Evolutionary conservation across 2,888 invertebrate genomes (phyloP).

Genomic region (Agonopterix alstromeriana): DNA sequence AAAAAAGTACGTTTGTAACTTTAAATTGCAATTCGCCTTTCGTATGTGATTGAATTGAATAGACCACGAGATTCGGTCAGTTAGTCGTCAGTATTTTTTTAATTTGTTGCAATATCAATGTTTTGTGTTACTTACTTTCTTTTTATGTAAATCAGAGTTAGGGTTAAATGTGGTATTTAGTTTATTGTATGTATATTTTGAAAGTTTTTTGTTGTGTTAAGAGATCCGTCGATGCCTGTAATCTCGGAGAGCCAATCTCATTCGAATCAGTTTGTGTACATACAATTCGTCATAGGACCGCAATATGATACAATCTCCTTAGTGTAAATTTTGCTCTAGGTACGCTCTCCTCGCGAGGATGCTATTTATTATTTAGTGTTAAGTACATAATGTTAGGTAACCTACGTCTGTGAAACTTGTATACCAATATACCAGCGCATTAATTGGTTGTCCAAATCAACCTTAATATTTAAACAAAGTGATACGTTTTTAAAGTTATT

Average conservation of each 20-base stretch:
- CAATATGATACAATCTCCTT: slow-evolving; percentile 67
- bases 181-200: slow-evolving; percentile 71
- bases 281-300: slow-evolving; percentile 54
- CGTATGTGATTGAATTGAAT: slow-evolving; percentile 24
- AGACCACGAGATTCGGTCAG: slow-evolving; percentile 23
- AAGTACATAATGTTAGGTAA: slow-evolving; percentile 63
- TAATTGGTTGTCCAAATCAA: slow-evolving; percentile 52
- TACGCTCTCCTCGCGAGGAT: slow-evolving; percentile 57
- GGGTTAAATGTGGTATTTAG: slow-evolving; percentile 42
- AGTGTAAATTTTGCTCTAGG: slow-evolving; percentile 71
- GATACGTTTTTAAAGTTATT: slow-evolving; percentile 58
- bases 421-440: slow-evolving; percentile 70
- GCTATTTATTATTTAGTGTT: slow-evolving; percentile 76
- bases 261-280: slow-evolving; percentile 53
- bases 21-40: slow-evolving; percentile 35
- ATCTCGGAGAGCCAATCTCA: slow-evolving; percentile 75
- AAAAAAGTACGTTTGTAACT: slow-evolving; percentile 30
- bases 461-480: slow-evolving; percentile 54
- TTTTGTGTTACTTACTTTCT: slow-evolving; percentile 62
- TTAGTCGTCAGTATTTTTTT: slow-evolving; percentile 40
- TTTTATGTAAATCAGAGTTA: slow-evolving; percentile 66
- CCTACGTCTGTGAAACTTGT: slow-evolving; percentile 71
- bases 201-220: slow-evolving; percentile 35
- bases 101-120: slow-evolving; percentile 69
- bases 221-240: slow-evolving; percentile 59